Conservation (phyloP, 2,797 vertebrate genomes). For the Percopsis omiscomaycus region DNA sequence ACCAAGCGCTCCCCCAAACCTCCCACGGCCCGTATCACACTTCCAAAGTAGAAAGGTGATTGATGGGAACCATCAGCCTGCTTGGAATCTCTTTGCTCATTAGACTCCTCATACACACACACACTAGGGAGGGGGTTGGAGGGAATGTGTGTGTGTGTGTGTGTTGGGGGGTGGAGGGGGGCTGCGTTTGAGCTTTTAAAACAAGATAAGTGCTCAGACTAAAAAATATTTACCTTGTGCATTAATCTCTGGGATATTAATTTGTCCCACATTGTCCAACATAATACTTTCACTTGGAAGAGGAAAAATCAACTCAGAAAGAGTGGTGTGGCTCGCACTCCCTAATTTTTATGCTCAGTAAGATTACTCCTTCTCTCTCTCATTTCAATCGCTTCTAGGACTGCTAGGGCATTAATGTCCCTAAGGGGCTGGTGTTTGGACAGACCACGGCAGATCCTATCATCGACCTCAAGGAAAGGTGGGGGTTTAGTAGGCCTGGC, state of each 20-base stretch:
- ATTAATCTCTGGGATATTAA: constrained; percentile 70
- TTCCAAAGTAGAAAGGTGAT: constrained; percentile 78
- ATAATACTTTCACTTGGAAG: constrained; percentile 43
- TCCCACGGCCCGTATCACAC: constrained; percentile 63
- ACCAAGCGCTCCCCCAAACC: constrained; percentile 24
- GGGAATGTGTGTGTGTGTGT: constrained; percentile 9
- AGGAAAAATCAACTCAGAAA: constrained; percentile 26
- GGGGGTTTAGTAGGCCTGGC: constrained; percentile 35
- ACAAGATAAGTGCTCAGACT: constrained; percentile 68
- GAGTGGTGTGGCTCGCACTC: constrained; percentile 52
- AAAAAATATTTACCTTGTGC: constrained; percentile 66
- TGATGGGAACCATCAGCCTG: constrained; percentile 80
- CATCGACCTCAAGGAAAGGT: constrained; percentile 46
- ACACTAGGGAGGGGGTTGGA: constrained; percentile 20
- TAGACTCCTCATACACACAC: constrained; percentile 71
- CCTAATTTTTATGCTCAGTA: constrained; percentile 57
- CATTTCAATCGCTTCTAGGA: constrained; percentile 41
- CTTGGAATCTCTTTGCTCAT: constrained; percentile 79
- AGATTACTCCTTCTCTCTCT: constrained; percentile 32
- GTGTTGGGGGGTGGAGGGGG: background rate
- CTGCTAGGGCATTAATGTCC: constrained; percentile 59
- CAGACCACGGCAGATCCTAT: constrained; percentile 53
- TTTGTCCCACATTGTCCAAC: constrained; percentile 39
- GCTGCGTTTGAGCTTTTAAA: constrained; percentile 42
- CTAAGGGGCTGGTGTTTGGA: constrained; percentile 58